Evolutionary conservation across 2,113 vertebrate species (phyloP).

Genomic region (Mystacornis crossleyi): DNA sequence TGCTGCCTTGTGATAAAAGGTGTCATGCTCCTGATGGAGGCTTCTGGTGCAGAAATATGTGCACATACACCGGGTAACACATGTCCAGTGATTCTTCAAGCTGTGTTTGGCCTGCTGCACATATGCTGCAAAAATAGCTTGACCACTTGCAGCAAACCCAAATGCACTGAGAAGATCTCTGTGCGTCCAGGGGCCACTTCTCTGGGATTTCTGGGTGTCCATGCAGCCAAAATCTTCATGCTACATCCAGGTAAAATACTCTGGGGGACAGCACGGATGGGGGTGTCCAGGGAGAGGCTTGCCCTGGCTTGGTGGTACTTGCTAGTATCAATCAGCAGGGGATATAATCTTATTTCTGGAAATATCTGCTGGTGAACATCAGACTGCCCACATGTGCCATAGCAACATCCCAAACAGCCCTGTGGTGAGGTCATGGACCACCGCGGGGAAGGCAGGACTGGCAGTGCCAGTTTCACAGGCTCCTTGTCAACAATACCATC

Average conservation of each 20-base stretch:
- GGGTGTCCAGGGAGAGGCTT: no score
- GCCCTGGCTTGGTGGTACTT: neutral
- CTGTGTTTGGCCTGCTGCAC: constrained; percentile 39
- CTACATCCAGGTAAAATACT: neutral
- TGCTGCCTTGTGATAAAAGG: constrained; percentile 23
- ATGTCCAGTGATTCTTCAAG: constrained; percentile 29
- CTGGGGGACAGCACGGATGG: neutral
- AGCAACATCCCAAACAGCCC: constrained; percentile 30
- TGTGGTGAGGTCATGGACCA: neutral
- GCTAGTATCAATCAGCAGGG: neutral
- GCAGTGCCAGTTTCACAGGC: constrained; percentile 30
- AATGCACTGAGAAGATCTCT: fast-evolving
- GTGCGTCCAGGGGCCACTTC: neutral
- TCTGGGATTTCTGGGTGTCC: neutral
- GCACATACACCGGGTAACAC: neutral
- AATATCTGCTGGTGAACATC: neutral
- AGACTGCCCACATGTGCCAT: constrained; percentile 29
- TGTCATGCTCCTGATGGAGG: constrained; percentile 19
- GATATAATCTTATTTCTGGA: neutral
- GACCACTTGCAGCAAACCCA: constrained; percentile 8
- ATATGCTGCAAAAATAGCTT: constrained; percentile 38
- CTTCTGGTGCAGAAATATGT: neutral
- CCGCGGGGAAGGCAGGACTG: neutral
- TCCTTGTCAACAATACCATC: constrained; percentile 61
- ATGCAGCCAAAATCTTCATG: fast-evolving